Evolutionary conservation across 2,888 invertebrate species (phyloP).

Genomic region (Horisme vitalbata): DNA sequence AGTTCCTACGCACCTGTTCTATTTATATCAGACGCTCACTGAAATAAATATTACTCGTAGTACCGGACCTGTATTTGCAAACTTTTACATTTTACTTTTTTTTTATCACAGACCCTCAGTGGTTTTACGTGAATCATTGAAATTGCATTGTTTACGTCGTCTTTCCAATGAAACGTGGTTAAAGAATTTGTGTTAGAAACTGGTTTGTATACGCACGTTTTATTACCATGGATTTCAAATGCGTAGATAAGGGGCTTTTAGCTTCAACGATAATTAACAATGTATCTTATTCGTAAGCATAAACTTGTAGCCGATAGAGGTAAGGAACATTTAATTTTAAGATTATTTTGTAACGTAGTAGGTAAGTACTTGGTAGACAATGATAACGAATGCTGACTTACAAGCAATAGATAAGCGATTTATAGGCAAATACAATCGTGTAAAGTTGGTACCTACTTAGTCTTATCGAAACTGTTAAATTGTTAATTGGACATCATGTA

Average conservation of each 20-base stretch:
- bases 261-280: not conserved
- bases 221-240: not conserved
- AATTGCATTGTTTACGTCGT: too few species aligned
- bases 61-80: too few species aligned
- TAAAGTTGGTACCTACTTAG: too few species aligned
- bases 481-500: too few species aligned
- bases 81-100: too few species aligned
- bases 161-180: not conserved
- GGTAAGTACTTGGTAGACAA: conserved; percentile 3
- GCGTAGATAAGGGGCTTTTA: not conserved
- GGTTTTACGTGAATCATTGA: too few species aligned
- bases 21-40: too few species aligned
- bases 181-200: conserved; percentile 1
- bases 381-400: conserved; percentile 19
- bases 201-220: conserved; percentile 9
- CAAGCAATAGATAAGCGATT: conserved; percentile 21
- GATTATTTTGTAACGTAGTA: conserved; percentile 9
- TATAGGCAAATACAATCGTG: too few species aligned
- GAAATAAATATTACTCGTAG: too few species aligned
- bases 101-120: too few species aligned
- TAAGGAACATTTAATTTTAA: not conserved
- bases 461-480: too few species aligned
- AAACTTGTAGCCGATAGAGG: not conserved
- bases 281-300: not conserved
- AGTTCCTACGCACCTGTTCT: not conserved